phyloP scores from a whole-genome alignment of 2,113 vertebrate species.

The Zapus hudsonius region DNA sequence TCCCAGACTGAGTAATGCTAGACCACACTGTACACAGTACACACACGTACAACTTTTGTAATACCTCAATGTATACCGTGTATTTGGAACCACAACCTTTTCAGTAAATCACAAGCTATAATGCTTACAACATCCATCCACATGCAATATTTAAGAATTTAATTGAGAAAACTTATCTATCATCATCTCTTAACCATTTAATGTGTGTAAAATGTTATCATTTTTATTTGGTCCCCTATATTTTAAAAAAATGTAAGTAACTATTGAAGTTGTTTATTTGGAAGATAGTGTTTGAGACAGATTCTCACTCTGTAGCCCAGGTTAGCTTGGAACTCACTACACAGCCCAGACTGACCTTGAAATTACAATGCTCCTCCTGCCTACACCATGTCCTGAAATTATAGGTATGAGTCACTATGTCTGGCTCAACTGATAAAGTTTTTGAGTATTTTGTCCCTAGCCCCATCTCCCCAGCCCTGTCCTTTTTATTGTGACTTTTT shows the following conservation, averaged over 20 bases:
- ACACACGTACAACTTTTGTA: not conserved
- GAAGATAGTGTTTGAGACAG: too few relatives aligned
- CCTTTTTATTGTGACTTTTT: too few relatives aligned
- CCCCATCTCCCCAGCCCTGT: too few relatives aligned
- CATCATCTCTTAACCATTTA: not conserved
- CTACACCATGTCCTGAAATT: too few relatives aligned
- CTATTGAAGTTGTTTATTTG: too few relatives aligned
- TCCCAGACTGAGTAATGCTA: not conserved
- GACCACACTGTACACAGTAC: not conserved
- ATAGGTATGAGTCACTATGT: too few relatives aligned
- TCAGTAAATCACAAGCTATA: not conserved
- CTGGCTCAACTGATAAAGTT: too few relatives aligned
- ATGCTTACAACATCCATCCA: not conserved
- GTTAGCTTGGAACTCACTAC: too few relatives aligned
- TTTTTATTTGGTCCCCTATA: slow-evolving; percentile 5
- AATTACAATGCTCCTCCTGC: too few relatives aligned
- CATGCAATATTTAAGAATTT: not conserved
- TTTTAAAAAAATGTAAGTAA: not conserved
- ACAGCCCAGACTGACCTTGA: too few relatives aligned
- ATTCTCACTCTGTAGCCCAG: too few relatives aligned
- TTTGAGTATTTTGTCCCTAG: too few relatives aligned
- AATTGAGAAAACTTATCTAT: not conserved
- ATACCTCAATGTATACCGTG: not conserved
- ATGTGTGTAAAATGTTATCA: not conserved
- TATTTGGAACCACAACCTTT: not conserved